A percentile compares a stretch with the other conserved stretches of the same genome.
These are phyloP conservation scores for Orchesella cincta DNA, from an alignment of 1,140 invertebrate genomes.

Conservation along the genomic window DNA sequence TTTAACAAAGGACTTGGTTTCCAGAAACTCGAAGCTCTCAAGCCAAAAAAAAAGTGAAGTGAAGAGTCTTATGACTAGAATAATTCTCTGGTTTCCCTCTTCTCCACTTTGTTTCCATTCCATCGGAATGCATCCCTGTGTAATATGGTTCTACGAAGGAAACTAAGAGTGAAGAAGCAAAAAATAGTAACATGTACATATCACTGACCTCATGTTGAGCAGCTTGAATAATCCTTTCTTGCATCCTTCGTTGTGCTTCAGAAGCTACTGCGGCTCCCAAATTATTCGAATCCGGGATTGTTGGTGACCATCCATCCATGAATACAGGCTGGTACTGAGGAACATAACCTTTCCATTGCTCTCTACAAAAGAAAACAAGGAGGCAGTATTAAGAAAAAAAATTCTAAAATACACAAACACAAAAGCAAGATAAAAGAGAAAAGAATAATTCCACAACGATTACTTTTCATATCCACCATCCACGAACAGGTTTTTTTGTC, in stretches of 20 bases:
- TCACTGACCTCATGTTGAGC: slow-evolving; percentile 38
- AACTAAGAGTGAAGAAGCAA: slow-evolving; percentile 17
- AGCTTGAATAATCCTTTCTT: slow-evolving; percentile 35
- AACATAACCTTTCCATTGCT: slow-evolving; percentile 85
- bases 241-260: slow-evolving; percentile 52
- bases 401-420: slow-evolving; percentile 2
- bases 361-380: slow-evolving; percentile 59
- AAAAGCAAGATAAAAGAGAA: not conserved
- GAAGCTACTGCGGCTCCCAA: slow-evolving; percentile 51
- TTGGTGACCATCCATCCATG: slow-evolving; percentile 80
- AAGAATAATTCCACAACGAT: not conserved
- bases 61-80: not conserved
- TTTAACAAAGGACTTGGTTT: too few species aligned
- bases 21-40: too few species aligned
- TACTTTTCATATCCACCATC: not conserved
- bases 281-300: slow-evolving; percentile 42
- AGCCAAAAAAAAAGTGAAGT: too few species aligned
- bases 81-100: not conserved
- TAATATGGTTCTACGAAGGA: not conserved
- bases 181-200: slow-evolving; percentile 14
- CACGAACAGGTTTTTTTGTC: not conserved
- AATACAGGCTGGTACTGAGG: slow-evolving; percentile 89
- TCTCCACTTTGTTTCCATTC: not conserved
- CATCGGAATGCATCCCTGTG: slow-evolving; percentile 10
- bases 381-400: not conserved